Conservation (phyloP, 2,797 vertebrate genomes). For the Rhincodon typus region DNA sequence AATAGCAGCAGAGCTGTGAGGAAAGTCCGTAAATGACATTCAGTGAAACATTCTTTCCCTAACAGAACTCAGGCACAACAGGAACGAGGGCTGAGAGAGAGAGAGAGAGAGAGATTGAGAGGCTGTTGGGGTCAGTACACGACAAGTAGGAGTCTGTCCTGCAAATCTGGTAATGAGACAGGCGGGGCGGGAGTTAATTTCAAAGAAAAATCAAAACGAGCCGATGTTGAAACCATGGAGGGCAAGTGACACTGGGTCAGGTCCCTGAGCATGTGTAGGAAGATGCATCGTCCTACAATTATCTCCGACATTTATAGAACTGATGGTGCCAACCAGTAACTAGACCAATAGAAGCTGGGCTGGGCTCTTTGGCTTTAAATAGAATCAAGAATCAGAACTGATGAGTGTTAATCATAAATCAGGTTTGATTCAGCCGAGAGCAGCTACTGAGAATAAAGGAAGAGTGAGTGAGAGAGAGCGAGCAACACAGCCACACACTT, state of each 20-base stretch:
- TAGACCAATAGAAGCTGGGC: background rate
- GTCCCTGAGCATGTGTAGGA: background rate
- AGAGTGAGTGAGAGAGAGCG: background rate
- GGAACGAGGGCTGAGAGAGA: background rate
- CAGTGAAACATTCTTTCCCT: background rate
- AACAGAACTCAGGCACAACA: background rate
- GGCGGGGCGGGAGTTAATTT: background rate
- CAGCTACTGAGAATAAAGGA: background rate
- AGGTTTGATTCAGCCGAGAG: background rate
- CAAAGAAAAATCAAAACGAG: background rate
- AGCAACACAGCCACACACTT: background rate
- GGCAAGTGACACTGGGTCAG: background rate
- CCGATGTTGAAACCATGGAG: background rate
- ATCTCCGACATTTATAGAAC: background rate
- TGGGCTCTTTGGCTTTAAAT: constrained; percentile 12
- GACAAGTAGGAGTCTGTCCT: background rate
- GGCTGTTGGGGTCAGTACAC: too few species aligned
- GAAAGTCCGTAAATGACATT: background rate
- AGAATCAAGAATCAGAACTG: background rate
- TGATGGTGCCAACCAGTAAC: background rate
- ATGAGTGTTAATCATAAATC: background rate
- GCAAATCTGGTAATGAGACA: background rate
- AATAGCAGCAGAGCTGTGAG: background rate
- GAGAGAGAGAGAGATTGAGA: background rate
- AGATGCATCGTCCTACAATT: background rate